These are phyloP conservation scores for Boloria selene DNA, from an alignment of 2,888 invertebrate genomes.

Conservation along the genomic window DNA sequence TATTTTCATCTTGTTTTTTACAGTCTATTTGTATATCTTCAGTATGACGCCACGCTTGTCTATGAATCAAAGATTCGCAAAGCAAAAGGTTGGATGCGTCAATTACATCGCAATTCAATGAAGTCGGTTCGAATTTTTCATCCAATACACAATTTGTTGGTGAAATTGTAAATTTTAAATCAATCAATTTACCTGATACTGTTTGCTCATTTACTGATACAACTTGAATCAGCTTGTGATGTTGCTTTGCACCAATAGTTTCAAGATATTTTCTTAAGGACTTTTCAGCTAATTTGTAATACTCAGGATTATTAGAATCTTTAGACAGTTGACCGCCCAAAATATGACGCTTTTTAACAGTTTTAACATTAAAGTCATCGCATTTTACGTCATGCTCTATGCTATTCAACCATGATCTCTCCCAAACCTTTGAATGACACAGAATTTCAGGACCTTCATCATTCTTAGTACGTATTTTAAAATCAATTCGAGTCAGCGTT, in stretches of 20 bases:
- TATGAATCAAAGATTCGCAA: constrained; percentile 12
- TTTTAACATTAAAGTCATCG: constrained; percentile 21
- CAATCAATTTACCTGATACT: constrained; percentile 50
- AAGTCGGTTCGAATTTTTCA: constrained; percentile 40
- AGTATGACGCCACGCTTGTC: constrained; percentile 11
- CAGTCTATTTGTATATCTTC: constrained; percentile 50
- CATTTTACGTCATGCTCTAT: constrained; percentile 53
- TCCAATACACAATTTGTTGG: constrained; percentile 45
- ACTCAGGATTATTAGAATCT: constrained; percentile 47
- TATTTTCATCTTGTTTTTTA: constrained; percentile 3
- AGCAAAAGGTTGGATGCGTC: constrained; percentile 47
- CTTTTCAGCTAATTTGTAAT: constrained; percentile 49
- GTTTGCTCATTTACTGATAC: constrained; percentile 50
- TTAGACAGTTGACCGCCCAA: constrained; percentile 36
- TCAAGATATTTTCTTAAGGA: constrained; percentile 51
- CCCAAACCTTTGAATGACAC: constrained; percentile 80
- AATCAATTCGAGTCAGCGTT: constrained; percentile 55
- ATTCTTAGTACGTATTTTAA: constrained; percentile 56
- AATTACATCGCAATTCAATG: constrained; percentile 40
- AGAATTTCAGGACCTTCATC: constrained; percentile 45
- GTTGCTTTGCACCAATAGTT: constrained; percentile 41
- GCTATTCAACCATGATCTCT: constrained; percentile 77
- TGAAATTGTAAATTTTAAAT: constrained; percentile 52
- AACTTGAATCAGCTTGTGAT: constrained; percentile 50
- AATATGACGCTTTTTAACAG: constrained; percentile 31